Evolutionary conservation across 2,113 vertebrate species (phyloP), one percentile per base, ranked within the genome.

Genomic region (Apodemus sylvaticus): DNA sequence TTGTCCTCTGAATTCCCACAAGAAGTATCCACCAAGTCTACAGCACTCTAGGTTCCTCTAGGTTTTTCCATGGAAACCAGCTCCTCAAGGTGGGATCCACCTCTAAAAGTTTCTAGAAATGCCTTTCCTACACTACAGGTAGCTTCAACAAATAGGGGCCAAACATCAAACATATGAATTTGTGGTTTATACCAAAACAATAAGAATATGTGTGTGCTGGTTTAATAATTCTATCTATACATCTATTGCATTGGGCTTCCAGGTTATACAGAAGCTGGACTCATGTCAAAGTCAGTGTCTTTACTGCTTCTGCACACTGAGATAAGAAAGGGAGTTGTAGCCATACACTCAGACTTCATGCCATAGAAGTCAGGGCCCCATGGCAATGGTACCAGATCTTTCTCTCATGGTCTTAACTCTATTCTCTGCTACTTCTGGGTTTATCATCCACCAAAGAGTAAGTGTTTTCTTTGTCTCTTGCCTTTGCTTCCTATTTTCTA

Each of bases 371-470:
- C 82, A 85, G 13, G 62, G 13, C 1, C 17, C 24, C n/a, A 14
- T 1, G 7, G n/a, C 13, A 60, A 22, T 42, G 7, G 3, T 8
- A 3, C 2, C 39, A 6, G 16, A 68, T 5, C 2, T 7, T 60
- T 55, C 17, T 71, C 39, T 22, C 62, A 14, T 7, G 51, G 45
- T 62, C 76, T 20, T 34, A 39, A 8, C 17, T 89, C 55, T 45
- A 31, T 31, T 51, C 36, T 36, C 34, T 86, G 34, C 55, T 76
- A 36, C 36, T 39, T 14, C 78, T 31, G 5, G 36, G 31, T 26
- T 2, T 7, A 1, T 19, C 16, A 55, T 29, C 3, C 13, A 66
- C 70, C 68, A 55, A 9, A 60, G 19, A 8, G 45, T 24, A 42
- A 29, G 26, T 36, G 8, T 85, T 90, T 62, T 34, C 64, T 64